phyloP scores from a whole-genome alignment of 2,113 vertebrate species.

The Natator depressus region DNA sequence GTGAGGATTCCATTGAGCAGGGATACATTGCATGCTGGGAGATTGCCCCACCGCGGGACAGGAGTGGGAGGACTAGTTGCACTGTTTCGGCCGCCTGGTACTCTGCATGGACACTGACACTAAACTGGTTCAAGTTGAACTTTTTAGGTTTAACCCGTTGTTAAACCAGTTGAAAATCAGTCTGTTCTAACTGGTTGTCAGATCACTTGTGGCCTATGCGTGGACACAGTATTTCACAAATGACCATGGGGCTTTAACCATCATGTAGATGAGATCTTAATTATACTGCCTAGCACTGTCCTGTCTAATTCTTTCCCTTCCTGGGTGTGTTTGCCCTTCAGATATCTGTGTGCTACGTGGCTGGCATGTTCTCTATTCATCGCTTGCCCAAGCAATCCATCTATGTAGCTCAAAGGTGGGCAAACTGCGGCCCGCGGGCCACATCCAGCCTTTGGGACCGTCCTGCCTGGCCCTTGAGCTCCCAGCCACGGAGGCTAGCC shows the following conservation, averaged over 20 bases:
- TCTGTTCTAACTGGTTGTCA: background rate
- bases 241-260: background rate
- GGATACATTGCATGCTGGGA: background rate
- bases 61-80: background rate
- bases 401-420: no score
- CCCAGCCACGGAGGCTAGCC: no score
- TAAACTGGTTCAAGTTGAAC: background rate
- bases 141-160: background rate
- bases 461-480: no score
- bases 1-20: background rate
- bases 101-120: background rate
- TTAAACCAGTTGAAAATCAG: background rate
- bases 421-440: no score
- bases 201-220: background rate
- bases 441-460: no score
- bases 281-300: background rate
- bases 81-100: background rate
- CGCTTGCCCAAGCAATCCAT: rapidly evolving
- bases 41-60: background rate
- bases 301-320: background rate
- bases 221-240: background rate
- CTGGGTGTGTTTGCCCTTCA: background rate
- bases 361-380: background rate
- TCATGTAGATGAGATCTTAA: background rate
- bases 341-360: rapidly evolving